Evolutionary conservation across 2,113 vertebrate species (phyloP).

Genomic region (Brachyhypopomus occidentalis): DNA sequence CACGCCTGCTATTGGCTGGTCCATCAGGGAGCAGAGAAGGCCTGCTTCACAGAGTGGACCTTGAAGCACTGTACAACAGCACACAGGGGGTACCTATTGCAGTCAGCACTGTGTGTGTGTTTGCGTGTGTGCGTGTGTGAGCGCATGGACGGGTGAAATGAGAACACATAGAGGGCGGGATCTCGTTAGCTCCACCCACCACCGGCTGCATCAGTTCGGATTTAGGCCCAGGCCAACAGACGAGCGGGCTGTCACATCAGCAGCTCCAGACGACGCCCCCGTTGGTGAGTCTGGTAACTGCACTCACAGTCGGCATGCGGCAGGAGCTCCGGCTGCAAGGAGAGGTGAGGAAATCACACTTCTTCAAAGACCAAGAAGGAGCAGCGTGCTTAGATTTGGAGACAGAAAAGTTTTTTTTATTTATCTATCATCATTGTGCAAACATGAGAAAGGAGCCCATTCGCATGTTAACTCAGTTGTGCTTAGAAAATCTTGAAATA

Average conservation of each 20-base stretch:
- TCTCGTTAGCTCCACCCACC: slow-evolving; percentile 2
- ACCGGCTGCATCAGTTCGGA: background rate
- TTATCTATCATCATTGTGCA: background rate
- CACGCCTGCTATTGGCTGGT: background rate
- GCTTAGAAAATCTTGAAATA: background rate
- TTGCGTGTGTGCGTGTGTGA: slow-evolving; percentile 25
- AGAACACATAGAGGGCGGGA: slow-evolving; percentile 27
- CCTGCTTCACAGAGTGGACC: background rate
- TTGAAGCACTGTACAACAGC: background rate
- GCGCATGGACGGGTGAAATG: background rate
- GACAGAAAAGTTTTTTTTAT: background rate
- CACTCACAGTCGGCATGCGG: no score
- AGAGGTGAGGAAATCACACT: no score
- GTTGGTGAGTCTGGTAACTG: no score
- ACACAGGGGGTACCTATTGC: slow-evolving; percentile 25
- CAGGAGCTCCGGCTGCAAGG: no score
- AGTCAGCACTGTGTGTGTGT: slow-evolving; percentile 12
- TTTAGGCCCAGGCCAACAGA: background rate
- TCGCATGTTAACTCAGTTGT: background rate
- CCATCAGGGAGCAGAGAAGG: background rate
- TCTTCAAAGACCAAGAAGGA: no score
- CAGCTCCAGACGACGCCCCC: background rate
- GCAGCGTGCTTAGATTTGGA: background rate
- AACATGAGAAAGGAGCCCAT: background rate
- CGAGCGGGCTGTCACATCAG: slow-evolving; percentile 7